These are phyloP conservation scores for Palythoa caribaeorum DNA, from an alignment of 92 coral and sea anemone genomes.

Conservation along the genomic window DNA sequence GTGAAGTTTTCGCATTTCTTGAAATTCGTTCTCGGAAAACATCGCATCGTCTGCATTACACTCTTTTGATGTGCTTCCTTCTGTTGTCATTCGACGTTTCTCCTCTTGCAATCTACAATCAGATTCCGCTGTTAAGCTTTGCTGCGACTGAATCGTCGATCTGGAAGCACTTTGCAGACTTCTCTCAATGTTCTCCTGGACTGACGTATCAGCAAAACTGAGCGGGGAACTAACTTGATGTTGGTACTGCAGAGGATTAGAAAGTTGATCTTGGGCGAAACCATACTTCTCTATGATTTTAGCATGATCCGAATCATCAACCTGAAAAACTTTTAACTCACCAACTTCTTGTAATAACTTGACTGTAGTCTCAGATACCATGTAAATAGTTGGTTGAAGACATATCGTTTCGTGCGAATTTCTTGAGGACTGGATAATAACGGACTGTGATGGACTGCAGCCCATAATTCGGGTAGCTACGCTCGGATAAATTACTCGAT, in stretches of 20 bases:
- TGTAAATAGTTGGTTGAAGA: conserved; percentile 92
- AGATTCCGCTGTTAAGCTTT: neutral
- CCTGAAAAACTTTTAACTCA: conserved; percentile 81
- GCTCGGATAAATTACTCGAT: neutral
- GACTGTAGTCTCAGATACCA: conserved; percentile 93
- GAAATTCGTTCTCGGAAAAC: neutral
- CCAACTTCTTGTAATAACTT: conserved; percentile 93
- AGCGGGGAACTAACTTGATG: conserved; percentile 53
- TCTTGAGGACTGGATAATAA: conserved; percentile 75
- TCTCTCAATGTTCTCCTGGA: neutral
- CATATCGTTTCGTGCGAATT: conserved; percentile 72
- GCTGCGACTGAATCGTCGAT: neutral
- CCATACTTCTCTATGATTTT: conserved; percentile 70
- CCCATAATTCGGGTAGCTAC: conserved; percentile 65
- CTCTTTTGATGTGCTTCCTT: neutral
- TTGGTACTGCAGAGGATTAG: conserved; percentile 80
- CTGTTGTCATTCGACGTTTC: neutral
- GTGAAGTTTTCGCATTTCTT: conserved; percentile 5
- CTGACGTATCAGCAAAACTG: neutral
- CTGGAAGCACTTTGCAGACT: neutral
- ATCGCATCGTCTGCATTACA: neutral
- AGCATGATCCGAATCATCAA: conserved; percentile 84
- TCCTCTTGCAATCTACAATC: neutral
- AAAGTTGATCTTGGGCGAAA: conserved; percentile 77
- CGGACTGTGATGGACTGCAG: conserved; percentile 93